Base-by-base conservation (phyloP, 2,888 invertebrate genomes). In the Agriopis leucophaearia region DNA sequence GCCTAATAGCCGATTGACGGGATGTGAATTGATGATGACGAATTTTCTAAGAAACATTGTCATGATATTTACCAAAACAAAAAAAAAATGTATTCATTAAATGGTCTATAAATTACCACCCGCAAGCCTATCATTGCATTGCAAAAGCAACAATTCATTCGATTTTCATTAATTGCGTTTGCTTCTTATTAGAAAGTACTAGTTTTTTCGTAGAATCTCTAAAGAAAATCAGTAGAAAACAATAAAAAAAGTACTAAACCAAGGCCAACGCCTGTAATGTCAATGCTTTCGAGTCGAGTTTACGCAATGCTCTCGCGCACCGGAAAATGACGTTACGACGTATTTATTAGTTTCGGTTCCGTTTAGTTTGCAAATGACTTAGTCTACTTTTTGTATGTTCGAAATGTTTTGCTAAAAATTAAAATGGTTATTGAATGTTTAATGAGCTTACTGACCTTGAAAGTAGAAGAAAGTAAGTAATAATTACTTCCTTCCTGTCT, bases 261-360 rank as follows among this genome's bases (percentile, higher is more conserved):
- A 51, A 58, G 42, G 48, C 51, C 44, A 63, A 54, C 47, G 62
- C 27, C 55, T 56, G 57, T 69, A 55, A 51, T 73, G 69, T 67
- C 74, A 70, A 69, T 58, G 72, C 50, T 57, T 52, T 56, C 40
- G 55, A 54, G 70, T 47, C 48, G 42, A 66, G 68, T 71, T 74
- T 68, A 73, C 72, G 71, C 72, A 73, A 73, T 61, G 66, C 65
- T 57, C 58, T 6, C 36, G 56, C 62, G 65, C 62, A 48, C 55
- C 63, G 55, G 47, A 56, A 48, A 48, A 63, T 18, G 27, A 27
- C 27, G 47, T 63, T 55, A 63, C 62, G 54, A 45, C 8, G 8
- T 55, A 13, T 47, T n/a, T 40, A 55, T 62, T 62, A 55, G 62
- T 55, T 62, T 47, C 47, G 45, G 61, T 62, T 60, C 50, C 50